These are phyloP conservation scores for Siniperca undulata DNA, from an alignment of 2,797 vertebrate genomes.

Conservation along the genomic window DNA sequence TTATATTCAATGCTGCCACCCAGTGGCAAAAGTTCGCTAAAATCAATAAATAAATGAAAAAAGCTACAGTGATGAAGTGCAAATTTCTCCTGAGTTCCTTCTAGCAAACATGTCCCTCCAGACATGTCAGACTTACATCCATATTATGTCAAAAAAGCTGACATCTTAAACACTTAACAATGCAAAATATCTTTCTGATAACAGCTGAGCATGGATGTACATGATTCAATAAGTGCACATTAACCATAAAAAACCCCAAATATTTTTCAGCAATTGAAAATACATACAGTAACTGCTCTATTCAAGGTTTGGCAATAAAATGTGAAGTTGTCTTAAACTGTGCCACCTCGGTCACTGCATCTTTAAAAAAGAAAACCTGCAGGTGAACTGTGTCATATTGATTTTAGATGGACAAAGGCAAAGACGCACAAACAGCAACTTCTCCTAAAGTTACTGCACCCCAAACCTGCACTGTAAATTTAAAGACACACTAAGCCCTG, in stretches of 20 bases:
- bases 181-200: conserved; percentile 13
- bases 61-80: conserved; percentile 53
- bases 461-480: background rate
- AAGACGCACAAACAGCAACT: background rate
- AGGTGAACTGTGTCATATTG: background rate
- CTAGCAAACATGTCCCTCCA: conserved; percentile 3
- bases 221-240: conserved; percentile 17
- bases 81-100: conserved; percentile 57
- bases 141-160: background rate
- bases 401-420: conserved; percentile 17
- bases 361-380: background rate
- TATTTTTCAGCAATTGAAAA: background rate
- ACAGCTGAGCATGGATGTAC: conserved; percentile 7
- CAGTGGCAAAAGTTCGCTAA: conserved; percentile 64
- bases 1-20: conserved; percentile 69
- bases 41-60: conserved; percentile 63
- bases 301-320: conserved; percentile 36
- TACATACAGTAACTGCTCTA: conserved; percentile 4
- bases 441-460: conserved; percentile 15
- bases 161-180: background rate
- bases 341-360: background rate
- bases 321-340: background rate
- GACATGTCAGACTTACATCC: conserved; percentile 5
- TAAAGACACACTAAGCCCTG: conserved; percentile 27
- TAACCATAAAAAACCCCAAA: background rate